Evolutionary conservation across 2,113 vertebrate genomes (phyloP).

Genomic region (Helogale parvula): DNA sequence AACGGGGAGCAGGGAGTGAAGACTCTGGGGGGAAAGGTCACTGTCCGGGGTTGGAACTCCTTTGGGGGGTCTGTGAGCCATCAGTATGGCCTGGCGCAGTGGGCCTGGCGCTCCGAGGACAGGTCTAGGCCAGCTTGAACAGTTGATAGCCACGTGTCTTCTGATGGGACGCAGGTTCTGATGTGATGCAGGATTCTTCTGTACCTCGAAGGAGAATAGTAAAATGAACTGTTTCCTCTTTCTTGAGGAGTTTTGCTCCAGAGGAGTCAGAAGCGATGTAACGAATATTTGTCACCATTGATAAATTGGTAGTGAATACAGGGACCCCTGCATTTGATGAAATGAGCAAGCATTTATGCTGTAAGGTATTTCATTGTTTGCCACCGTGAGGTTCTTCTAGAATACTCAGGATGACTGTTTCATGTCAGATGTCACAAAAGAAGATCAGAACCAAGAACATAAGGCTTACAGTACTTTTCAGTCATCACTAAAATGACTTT

Average conservation of each 20-base stretch:
- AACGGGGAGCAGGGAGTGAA: not conserved
- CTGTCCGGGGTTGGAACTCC: not conserved
- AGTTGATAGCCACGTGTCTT: not conserved
- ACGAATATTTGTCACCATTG: constrained; percentile 9
- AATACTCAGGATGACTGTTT: not conserved
- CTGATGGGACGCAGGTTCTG: not conserved
- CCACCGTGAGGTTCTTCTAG: not conserved
- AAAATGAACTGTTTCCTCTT: constrained; percentile 61
- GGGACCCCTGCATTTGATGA: constrained; percentile 44
- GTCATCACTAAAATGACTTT: constrained; percentile 42
- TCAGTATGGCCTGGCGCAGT: not conserved
- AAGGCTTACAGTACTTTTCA: constrained; percentile 48
- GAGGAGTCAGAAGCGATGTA: constrained; percentile 70
- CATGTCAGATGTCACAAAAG: not conserved
- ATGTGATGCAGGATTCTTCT: not conserved
- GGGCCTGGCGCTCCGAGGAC: not conserved
- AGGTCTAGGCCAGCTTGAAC: not conserved
- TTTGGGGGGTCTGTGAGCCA: not conserved
- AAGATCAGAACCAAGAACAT: constrained; percentile 57
- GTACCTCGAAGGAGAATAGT: constrained; percentile 28
- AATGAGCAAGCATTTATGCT: not conserved
- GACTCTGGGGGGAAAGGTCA: not conserved
- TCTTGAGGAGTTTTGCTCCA: constrained; percentile 50
- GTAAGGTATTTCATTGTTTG: constrained; percentile 44
- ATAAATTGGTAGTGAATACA: constrained; percentile 57